Evolutionary conservation across 1,140 invertebrate species (phyloP).

Genomic region (Drosophila repleta): DNA sequence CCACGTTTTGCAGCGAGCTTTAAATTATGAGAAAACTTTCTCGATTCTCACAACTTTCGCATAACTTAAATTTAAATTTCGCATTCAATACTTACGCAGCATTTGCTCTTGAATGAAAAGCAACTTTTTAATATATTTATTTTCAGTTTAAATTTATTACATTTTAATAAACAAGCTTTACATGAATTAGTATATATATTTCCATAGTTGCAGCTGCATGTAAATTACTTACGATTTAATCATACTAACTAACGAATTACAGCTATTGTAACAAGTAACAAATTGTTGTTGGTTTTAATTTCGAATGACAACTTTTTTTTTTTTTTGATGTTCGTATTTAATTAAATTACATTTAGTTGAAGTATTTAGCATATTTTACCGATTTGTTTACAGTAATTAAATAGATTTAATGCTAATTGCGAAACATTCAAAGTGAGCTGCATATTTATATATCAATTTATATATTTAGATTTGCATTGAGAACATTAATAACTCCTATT

Average conservation of each 20-base stretch:
- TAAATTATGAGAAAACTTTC: slow-evolving; percentile 67
- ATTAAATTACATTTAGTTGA: slow-evolving; percentile 47
- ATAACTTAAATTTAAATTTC: not conserved
- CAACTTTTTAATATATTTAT: slow-evolving; percentile 7
- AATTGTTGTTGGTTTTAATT: slow-evolving; percentile 45
- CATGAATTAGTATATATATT: slow-evolving; percentile 17
- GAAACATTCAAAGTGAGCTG: slow-evolving; percentile 28
- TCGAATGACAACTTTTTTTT: slow-evolving; percentile 54
- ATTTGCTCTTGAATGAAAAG: not conserved
- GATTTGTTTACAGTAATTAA: slow-evolving; percentile 3
- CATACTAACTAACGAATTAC: slow-evolving; percentile 31
- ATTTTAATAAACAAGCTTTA: slow-evolving; percentile 23
- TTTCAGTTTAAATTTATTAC: slow-evolving; percentile 24
- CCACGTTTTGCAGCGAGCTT: slow-evolving; percentile 25
- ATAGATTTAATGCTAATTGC: slow-evolving; percentile 46
- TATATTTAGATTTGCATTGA: slow-evolving; percentile 7
- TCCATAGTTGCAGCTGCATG: slow-evolving; percentile 9
- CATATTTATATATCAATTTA: slow-evolving; percentile 4
- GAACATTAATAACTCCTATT: slow-evolving; percentile 10
- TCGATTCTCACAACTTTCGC: slow-evolving; percentile 1
- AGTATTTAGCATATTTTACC: slow-evolving; percentile 7
- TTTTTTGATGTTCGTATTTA: not conserved
- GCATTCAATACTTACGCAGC: not conserved
- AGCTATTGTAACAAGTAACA: slow-evolving; percentile 52
- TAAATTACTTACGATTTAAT: slow-evolving; percentile 21